These are phyloP conservation scores for Danio jaintianensis DNA, from an alignment of 2,797 vertebrate species.

Conservation along the genomic window DNA sequence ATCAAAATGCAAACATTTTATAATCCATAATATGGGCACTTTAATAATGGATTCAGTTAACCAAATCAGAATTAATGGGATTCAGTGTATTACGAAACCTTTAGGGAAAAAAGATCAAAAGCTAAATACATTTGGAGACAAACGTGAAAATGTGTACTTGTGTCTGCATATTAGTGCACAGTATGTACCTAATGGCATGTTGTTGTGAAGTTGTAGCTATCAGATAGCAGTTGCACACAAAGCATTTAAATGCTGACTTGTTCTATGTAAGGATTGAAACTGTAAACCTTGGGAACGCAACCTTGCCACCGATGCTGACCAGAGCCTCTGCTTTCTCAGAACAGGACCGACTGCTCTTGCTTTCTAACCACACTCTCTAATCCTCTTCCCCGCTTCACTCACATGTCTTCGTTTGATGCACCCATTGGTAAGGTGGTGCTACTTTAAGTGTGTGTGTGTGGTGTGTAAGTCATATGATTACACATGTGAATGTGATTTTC, in stretches of 20 bases:
- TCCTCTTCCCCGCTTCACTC: neutral
- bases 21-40: too few relatives aligned
- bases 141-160: slow-evolving; percentile 9
- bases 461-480: slow-evolving; percentile 16
- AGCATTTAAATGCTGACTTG: slow-evolving; percentile 7
- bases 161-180: neutral
- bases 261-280: slow-evolving; percentile 34
- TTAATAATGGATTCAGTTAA: slow-evolving; percentile 46
- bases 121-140: neutral
- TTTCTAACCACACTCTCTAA: slow-evolving; percentile 35
- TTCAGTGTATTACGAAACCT: slow-evolving; percentile 47
- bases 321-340: slow-evolving; percentile 30
- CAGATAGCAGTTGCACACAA: neutral
- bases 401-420: slow-evolving; percentile 19
- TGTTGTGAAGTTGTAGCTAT: neutral
- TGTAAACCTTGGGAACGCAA: slow-evolving; percentile 27
- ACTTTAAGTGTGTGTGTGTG: neutral
- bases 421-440: neutral
- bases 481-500: slow-evolving; percentile 11
- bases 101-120: slow-evolving; percentile 46
- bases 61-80: slow-evolving; percentile 41
- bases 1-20: too few relatives aligned
- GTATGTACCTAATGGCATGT: neutral
- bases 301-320: slow-evolving; percentile 10
- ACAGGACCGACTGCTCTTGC: neutral